Evolutionary conservation across 2,888 invertebrate genomes (phyloP).

Genomic region (Nymphalis c-album): DNA sequence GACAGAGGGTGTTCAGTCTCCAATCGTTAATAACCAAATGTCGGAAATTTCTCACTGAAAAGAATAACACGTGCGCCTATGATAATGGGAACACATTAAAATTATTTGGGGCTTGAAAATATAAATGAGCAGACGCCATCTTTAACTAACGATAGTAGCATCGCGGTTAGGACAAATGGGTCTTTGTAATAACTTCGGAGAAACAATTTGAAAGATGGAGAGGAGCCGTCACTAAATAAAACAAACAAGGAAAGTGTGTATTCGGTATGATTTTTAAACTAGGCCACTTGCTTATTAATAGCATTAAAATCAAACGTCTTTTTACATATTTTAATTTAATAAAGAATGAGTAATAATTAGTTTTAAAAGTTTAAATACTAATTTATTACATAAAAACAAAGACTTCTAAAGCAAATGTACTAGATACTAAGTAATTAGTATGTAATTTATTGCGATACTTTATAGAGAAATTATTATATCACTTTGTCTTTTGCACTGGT

Average conservation of each 20-base stretch:
- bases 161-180: constrained; percentile 40
- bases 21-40: constrained; percentile 63
- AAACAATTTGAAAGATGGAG: constrained; percentile 32
- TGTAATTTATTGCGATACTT: too few relatives aligned
- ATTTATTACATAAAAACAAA: too few relatives aligned
- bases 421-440: too few relatives aligned
- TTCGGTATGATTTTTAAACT: constrained; percentile 8
- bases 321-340: too few relatives aligned
- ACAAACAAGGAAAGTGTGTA: constrained; percentile 11
- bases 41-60: constrained; percentile 59
- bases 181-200: constrained; percentile 38
- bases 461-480: too few relatives aligned
- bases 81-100: constrained; percentile 76
- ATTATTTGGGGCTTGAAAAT: constrained; percentile 66
- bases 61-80: constrained; percentile 60
- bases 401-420: too few relatives aligned
- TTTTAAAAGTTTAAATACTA: too few relatives aligned
- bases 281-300: constrained; percentile 4
- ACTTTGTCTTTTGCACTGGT: too few relatives aligned
- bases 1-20: constrained; percentile 57
- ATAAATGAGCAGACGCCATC: constrained; percentile 65
- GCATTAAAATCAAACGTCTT: neutral
- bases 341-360: too few relatives aligned
- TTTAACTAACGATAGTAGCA: constrained; percentile 60
- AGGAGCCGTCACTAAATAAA: constrained; percentile 23